A percentile compares a stretch with the other conserved stretches of the same genome.
Conservation (phyloP, 2,888 invertebrate species). For the Drosophila mulleri region DNA sequence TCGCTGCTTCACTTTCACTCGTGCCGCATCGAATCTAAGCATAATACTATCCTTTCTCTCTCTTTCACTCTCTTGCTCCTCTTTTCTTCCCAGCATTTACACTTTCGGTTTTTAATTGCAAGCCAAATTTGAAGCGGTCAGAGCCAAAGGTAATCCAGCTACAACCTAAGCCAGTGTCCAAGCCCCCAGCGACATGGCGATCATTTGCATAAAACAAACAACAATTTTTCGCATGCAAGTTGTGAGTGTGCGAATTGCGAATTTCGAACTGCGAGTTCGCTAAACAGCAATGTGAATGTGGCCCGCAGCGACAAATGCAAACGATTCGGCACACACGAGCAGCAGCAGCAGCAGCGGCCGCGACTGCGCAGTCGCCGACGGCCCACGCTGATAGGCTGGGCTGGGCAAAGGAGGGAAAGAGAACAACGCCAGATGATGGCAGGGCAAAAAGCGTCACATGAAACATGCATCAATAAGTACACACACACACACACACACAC, state of each 20-base stretch:
- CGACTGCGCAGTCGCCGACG: conserved; percentile 29
- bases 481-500: conserved; percentile 11
- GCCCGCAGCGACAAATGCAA: conserved; percentile 69
- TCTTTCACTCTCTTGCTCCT: conserved; percentile 3
- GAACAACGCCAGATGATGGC: conserved; percentile 11
- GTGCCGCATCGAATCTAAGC: conserved; percentile 28
- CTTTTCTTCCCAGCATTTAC: conserved; percentile 50
- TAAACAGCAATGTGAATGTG: conserved; percentile 52
- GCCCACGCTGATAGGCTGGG: conserved; percentile 42
- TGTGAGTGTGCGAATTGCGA: conserved; percentile 40
- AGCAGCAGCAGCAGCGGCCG: conserved; percentile 20
- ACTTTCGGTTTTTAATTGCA: conserved; percentile 77
- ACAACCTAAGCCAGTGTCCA: conserved; percentile 15
- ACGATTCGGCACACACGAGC: conserved; percentile 66
- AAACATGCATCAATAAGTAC: conserved; percentile 77
- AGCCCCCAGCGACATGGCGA: conserved; percentile 53
- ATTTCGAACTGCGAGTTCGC: conserved; percentile 21
- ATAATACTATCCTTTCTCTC: conserved; percentile 30
- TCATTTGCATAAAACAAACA: conserved; percentile 81
- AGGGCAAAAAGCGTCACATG: conserved; percentile 72
- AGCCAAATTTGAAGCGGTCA: conserved; percentile 48
- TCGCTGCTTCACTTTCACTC: conserved; percentile 52
- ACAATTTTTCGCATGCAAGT: conserved; percentile 52
- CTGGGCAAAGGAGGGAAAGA: conserved; percentile 16
- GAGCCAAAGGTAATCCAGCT: conserved; percentile 38